Base-by-base conservation (phyloP, 2,888 invertebrate genomes). In the Metacarcinus magister region DNA sequence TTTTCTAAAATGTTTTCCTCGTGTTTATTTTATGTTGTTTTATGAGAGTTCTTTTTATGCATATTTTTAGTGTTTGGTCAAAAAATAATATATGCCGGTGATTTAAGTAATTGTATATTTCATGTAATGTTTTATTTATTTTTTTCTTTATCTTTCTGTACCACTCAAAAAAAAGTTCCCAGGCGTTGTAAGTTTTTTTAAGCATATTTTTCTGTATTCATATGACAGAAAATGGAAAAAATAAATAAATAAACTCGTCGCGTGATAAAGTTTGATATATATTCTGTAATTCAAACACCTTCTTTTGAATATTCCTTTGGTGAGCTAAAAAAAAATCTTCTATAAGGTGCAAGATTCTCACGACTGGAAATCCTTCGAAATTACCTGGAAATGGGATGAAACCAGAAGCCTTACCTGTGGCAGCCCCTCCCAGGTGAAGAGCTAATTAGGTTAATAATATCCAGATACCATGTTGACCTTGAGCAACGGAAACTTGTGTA, bases 381-480 rank as follows among this genome's bases (percentile, higher is more conserved):
- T 48, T 48, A 48, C 48, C 48, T 48, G 48, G 48, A 67, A 67
- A 67, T 67, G 67, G 19, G n/a, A 67, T 67, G 67, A 67, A 67
- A 67, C n/a, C 67, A 2, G 67, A 67, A 67, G 19, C 67, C 67
- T 67, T 67, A 23, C 67, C 54, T 54, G 54, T 16, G 4, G n/a
- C 67, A 10, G 19, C n/a, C 16, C 67, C 23, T 23, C 67, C 23
- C 67, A 67, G 67, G 67, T 67, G 67, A 67, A 67, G 67, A 67
- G 67, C n/a, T 67, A 67, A 67, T 67, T 67, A 67, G 67, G 67
- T 67, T 67, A 67, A 67, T 23, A 67, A 67, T 67, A 67, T 54
- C 67, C 67, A 3, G 16, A 67, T 23, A 2, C 67, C 0, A 16
- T 2, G 23, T 3, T n/a, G 16, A 67, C 67, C 67, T 67, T 67